Conservation (phyloP, 2,888 invertebrate genomes). For the Piscicola geometra region DNA sequence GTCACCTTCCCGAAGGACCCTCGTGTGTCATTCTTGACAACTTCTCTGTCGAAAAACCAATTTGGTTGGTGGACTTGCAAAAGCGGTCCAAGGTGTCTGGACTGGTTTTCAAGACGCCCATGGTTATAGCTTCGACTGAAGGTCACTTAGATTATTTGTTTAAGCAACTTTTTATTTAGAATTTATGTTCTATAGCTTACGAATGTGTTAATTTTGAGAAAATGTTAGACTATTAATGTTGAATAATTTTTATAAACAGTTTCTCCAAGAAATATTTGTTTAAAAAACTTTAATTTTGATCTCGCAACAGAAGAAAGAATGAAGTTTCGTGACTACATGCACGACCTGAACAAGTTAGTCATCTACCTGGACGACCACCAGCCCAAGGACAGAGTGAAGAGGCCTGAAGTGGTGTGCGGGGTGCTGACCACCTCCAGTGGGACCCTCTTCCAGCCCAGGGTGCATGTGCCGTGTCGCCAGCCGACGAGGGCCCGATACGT, state of each 20-base stretch:
- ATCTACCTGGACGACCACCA: slow-evolving; percentile 57
- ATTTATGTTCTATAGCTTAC: too few species aligned
- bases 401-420: slow-evolving; percentile 53
- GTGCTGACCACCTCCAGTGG: slow-evolving; percentile 58
- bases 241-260: too few species aligned
- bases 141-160: not conserved
- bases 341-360: slow-evolving; percentile 58
- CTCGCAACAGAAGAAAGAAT: slow-evolving; percentile 37
- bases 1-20: not conserved
- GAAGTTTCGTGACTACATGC: slow-evolving; percentile 55
- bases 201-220: too few species aligned
- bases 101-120: slow-evolving; percentile 59
- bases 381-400: slow-evolving; percentile 46
- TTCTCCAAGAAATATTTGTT: too few species aligned
- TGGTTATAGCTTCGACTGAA: slow-evolving; percentile 50
- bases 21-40: slow-evolving; percentile 59
- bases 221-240: too few species aligned
- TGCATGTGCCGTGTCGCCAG: slow-evolving; percentile 58
- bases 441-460: slow-evolving; percentile 57
- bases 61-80: slow-evolving; percentile 60
- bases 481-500: slow-evolving; percentile 57
- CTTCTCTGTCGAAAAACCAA: slow-evolving; percentile 59
- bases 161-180: not conserved
- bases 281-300: too few species aligned
- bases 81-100: slow-evolving; percentile 56